Conservation (phyloP, 2,797 vertebrate genomes). For the Paramormyrops hopkinsi region DNA sequence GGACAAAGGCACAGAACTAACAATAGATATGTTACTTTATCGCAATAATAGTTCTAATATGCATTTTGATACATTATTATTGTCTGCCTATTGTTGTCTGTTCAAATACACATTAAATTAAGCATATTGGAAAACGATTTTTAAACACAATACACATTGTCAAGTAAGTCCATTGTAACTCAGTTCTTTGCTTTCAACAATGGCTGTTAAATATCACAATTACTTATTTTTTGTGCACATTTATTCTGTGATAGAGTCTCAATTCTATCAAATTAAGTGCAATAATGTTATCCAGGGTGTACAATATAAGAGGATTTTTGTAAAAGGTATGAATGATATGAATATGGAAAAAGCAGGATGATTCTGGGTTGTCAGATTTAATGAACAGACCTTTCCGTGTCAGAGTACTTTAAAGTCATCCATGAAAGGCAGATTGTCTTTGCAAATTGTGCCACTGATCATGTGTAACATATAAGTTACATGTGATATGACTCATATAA, state of each 20-base stretch:
- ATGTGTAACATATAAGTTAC: neutral
- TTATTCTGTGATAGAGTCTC: neutral
- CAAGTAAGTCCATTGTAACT: neutral
- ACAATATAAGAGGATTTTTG: neutral
- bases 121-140: neutral
- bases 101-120: slow-evolving; percentile 6
- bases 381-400: slow-evolving; percentile 32
- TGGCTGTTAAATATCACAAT: slow-evolving; percentile 5
- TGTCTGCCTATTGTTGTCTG: neutral
- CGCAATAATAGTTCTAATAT: neutral
- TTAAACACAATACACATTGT: neutral
- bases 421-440: slow-evolving; percentile 14
- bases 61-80: slow-evolving; percentile 2
- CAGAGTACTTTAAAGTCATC: slow-evolving; percentile 30
- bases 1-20: neutral
- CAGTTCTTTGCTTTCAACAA: slow-evolving; percentile 5
- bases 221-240: slow-evolving; percentile 20
- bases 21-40: neutral
- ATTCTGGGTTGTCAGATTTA: slow-evolving; percentile 35
- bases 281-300: slow-evolving; percentile 8
- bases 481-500: neutral
- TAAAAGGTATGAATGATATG: slow-evolving; percentile 15
- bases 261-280: slow-evolving; percentile 5
- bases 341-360: slow-evolving; percentile 27
- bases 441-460: neutral